A percentile compares a stretch with the other conserved stretches of the same genome.
phyloP scores from a whole-genome alignment of 1,140 invertebrate species.

The Drosophila neocordata region DNA sequence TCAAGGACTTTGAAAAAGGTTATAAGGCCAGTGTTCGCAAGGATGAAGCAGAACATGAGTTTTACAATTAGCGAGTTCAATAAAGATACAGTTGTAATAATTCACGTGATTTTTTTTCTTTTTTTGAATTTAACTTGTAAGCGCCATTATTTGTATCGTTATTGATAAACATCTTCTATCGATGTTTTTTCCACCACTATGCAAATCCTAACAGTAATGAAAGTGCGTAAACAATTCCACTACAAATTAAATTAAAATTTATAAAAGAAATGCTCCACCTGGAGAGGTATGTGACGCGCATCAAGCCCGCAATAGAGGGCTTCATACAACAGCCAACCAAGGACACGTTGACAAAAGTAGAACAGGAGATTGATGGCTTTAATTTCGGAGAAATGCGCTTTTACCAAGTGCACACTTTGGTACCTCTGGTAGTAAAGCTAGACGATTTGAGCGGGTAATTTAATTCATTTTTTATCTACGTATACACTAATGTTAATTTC shows the following conservation, averaged over 20 bases:
- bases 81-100: not conserved
- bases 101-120: not conserved
- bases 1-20: slow-evolving; percentile 99
- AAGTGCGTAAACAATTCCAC: not conserved
- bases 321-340: slow-evolving; percentile 65
- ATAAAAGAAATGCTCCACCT: slow-evolving; percentile 62
- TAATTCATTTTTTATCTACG: too few species aligned
- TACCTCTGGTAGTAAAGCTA: slow-evolving; percentile 71
- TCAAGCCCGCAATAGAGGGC: slow-evolving; percentile 70
- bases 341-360: slow-evolving; percentile 44
- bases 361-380: slow-evolving; percentile 60
- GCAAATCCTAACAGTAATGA: slow-evolving; percentile 20
- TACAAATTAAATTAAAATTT: not conserved
- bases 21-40: slow-evolving; percentile 99
- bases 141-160: slow-evolving; percentile 16
- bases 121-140: slow-evolving; percentile 3
- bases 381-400: slow-evolving; percentile 70
- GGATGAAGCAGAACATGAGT: slow-evolving; percentile 99
- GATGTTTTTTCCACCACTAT: slow-evolving; percentile 13
- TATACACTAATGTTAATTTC: too few species aligned
- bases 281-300: slow-evolving; percentile 80
- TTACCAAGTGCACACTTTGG: slow-evolving; percentile 69
- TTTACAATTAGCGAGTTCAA: slow-evolving; percentile 94
- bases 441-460: slow-evolving; percentile 69
- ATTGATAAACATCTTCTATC: slow-evolving; percentile 44